These are phyloP conservation scores for Orycteropus afer DNA, from an alignment of 2,113 vertebrate species.

Conservation along the genomic window DNA sequence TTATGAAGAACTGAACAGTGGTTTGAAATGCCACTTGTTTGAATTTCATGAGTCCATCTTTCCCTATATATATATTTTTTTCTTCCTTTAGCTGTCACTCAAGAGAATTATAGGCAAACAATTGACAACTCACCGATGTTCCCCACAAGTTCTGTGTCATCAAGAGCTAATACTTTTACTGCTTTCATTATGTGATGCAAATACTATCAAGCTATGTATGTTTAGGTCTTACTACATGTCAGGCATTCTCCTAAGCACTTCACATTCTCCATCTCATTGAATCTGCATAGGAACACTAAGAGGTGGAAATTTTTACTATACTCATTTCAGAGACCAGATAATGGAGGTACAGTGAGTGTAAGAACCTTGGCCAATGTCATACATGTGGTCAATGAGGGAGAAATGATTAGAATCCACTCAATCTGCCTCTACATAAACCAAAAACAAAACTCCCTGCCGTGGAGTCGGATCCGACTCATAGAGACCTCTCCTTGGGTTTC, in stretches of 20 bases:
- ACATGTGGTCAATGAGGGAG: neutral
- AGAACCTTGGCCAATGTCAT: neutral
- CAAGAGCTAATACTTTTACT: neutral
- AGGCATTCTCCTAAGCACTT: neutral
- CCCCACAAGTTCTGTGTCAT: neutral
- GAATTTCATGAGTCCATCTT: conserved; percentile 81
- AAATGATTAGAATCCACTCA: neutral
- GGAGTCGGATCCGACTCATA: too few relatives aligned
- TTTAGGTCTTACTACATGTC: neutral
- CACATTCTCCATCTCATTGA: neutral
- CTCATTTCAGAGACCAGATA: neutral
- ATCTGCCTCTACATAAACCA: too few relatives aligned
- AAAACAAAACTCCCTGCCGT: too few relatives aligned
- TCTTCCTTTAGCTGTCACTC: conserved; percentile 76
- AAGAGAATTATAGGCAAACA: conserved; percentile 60
- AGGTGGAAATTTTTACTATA: neutral
- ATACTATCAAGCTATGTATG: neutral
- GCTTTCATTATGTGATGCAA: neutral
- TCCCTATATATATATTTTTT: conserved; percentile 40
- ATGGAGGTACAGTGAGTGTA: neutral
- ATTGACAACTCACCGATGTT: neutral
- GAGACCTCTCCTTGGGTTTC: too few relatives aligned
- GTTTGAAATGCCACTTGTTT: conserved; percentile 80
- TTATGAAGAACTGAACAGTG: conserved; percentile 80
- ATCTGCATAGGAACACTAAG: neutral